Evolutionary conservation across 2,113 vertebrate genomes (phyloP), one percentile per base, ranked within the genome.

Genomic region (Oreocharis arfaki): DNA sequence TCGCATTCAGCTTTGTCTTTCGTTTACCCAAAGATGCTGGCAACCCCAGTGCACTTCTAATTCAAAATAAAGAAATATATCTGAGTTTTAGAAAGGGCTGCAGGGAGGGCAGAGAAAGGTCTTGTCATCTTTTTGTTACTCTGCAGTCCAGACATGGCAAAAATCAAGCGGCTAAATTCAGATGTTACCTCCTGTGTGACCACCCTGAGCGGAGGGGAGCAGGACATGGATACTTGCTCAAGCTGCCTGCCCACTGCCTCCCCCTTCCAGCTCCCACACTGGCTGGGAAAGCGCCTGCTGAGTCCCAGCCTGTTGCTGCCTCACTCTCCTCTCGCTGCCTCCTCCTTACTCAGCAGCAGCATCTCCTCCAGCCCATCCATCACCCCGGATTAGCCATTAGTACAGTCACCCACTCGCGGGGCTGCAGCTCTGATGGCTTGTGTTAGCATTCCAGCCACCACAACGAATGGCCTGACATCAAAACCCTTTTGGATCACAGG

Each of bases 301-400:
- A 61, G 87, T 39, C 23, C 49, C 84, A 93, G 84, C 63, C 84
- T 93, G 56, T 90, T 87, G 81, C 90, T 93, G 74, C 94, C 71
- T 91, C 52, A 4, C 30, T 56, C 56, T 81, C 27, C 46, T 49
- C 56, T 49, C 8, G 7, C 44, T 30, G 94, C 90, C 92, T 96
- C 89, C 93, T 91, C 89, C 95, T 98, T 96, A 94, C 95, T 97
- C 97, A 97, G 97, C 97, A 97, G 88, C 18, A 95, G 86, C 96
- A 84, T 91, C 93, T 91, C 74, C 88, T 79, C 88, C 92, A 93
- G 89, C 89, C 93, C 94, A 98, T 97, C 96, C 93, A 97, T 98
- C 97, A 97, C 53, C 76, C 70, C 3, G 21, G 89, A 97, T 96
- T 90, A 97, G 97, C 97, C 96, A 95, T 97, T 96, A 97, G 97